Evolutionary conservation across 2,888 invertebrate genomes (phyloP).

Genomic region (Amphipoea lucens): DNA sequence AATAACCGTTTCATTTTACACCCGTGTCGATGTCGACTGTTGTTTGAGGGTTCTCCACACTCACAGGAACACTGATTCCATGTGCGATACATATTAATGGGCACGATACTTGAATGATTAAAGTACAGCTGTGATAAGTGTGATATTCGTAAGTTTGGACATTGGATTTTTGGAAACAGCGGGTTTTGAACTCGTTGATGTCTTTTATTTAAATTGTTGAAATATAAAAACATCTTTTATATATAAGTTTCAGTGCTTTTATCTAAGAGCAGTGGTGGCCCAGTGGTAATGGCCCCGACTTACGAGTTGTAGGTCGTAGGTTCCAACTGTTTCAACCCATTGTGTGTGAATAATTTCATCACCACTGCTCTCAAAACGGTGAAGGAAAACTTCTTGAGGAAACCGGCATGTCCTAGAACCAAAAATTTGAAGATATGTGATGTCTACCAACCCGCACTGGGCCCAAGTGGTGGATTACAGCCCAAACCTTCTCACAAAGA

Average conservation of each 20-base stretch:
- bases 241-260: background rate
- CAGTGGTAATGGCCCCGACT: too few species aligned
- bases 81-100: constrained; percentile 74
- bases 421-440: background rate
- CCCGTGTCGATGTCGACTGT: constrained; percentile 57
- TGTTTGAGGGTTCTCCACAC: constrained; percentile 55
- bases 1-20: constrained; percentile 70
- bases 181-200: constrained; percentile 8
- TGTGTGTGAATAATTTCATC: too few species aligned
- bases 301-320: too few species aligned
- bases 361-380: too few species aligned
- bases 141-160: constrained; percentile 5
- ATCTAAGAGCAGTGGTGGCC: background rate
- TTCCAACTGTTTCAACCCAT: too few species aligned
- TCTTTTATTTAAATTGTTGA: constrained; percentile 6
- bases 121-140: constrained; percentile 25
- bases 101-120: constrained; percentile 34
- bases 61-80: constrained; percentile 71
- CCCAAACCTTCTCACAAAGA: background rate
- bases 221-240: too few species aligned
- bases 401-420: background rate
- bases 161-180: constrained; percentile 10
- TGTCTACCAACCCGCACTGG: background rate
- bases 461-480: background rate
- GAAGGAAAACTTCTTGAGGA: background rate